phyloP scores from a whole-genome alignment of 2,888 invertebrate genomes.

The Pterostichus madidus region DNA sequence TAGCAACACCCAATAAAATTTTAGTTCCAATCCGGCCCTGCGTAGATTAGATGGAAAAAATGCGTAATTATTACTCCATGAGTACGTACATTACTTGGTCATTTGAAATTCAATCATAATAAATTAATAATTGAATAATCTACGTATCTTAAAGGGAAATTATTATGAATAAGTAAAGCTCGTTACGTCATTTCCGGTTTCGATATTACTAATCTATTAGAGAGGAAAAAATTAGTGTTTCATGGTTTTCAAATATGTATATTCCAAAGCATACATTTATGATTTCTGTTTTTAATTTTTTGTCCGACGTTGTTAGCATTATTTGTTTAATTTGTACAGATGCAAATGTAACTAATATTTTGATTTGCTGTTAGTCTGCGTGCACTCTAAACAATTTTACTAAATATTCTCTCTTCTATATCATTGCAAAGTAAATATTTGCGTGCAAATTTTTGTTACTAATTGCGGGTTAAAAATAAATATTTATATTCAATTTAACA shows the following conservation, averaged over 20 bases:
- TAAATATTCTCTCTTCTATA: slow-evolving; percentile 16
- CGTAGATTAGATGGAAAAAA: background rate
- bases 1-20: too few relatives aligned
- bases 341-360: slow-evolving; percentile 2
- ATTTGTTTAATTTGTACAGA: background rate
- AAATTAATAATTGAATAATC: too few relatives aligned
- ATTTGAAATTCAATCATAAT: too few relatives aligned
- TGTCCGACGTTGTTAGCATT: background rate
- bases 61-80: background rate
- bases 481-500: too few relatives aligned
- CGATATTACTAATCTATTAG: too few relatives aligned
- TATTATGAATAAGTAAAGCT: slow-evolving; percentile 9
- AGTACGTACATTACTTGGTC: too few relatives aligned
- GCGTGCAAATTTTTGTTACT: slow-evolving; percentile 20
- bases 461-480: background rate
- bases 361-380: background rate
- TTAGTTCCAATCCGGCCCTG: background rate
- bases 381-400: slow-evolving; percentile 4
- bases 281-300: too few relatives aligned
- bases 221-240: background rate
- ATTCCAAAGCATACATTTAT: background rate
- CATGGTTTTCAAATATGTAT: background rate
- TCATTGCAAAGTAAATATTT: slow-evolving; percentile 15
- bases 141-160: background rate
- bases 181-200: background rate